Evolutionary conservation across 2,888 invertebrate genomes (phyloP).

Genomic region (Agonopterix heracliana): DNA sequence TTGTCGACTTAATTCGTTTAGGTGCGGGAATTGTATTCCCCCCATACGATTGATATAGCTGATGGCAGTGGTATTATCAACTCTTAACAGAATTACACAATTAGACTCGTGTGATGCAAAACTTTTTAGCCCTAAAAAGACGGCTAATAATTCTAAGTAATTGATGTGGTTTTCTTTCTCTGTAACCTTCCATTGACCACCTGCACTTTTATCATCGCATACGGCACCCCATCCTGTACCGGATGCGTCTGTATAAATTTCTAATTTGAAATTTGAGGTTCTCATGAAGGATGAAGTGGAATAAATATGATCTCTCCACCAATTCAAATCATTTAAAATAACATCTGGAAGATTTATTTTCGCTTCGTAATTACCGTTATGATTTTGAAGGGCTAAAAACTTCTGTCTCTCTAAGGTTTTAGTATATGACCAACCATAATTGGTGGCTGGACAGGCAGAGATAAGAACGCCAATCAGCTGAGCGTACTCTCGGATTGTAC

Average conservation of each 20-base stretch:
- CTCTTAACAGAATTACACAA: slow-evolving; percentile 2
- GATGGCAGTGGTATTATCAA: slow-evolving; percentile 9
- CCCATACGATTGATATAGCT: slow-evolving; percentile 1
- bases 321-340: slow-evolving; percentile 5
- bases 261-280: neutral
- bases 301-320: slow-evolving; percentile 10
- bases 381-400: neutral
- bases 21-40: too few species aligned
- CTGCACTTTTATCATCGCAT: neutral
- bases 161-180: slow-evolving; percentile 4
- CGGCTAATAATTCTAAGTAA: slow-evolving; percentile 6
- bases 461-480: slow-evolving; percentile 11
- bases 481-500: slow-evolving; percentile 10
- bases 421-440: neutral
- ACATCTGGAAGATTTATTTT: slow-evolving; percentile 1
- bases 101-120: neutral
- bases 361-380: slow-evolving; percentile 2
- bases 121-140: slow-evolving; percentile 4
- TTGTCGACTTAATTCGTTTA: neutral
- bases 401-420: neutral
- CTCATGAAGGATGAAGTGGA: neutral
- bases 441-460: neutral
- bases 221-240: slow-evolving; percentile 7
- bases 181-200: neutral
- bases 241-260: slow-evolving; percentile 9